Percentiles rank a stretch among this genome's conserved stretches.
phyloP scores from a whole-genome alignment of 1,140 invertebrate genomes.

The Trialeurodes vaporariorum region DNA sequence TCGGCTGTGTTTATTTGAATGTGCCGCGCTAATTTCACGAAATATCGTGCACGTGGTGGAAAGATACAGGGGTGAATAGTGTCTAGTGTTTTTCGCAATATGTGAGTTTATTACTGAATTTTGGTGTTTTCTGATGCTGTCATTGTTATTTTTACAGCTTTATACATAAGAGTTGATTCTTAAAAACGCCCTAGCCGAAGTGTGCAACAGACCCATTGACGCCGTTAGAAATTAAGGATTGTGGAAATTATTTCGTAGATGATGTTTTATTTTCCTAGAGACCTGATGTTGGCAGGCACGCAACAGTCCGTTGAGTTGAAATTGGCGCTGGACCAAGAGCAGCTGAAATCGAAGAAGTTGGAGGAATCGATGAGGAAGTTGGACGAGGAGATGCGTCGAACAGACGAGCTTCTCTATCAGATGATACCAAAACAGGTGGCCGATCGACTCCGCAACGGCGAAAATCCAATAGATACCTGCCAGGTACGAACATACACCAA shows the following conservation, averaged over 20 bases:
- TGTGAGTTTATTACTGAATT: no score
- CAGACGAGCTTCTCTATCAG: conserved; percentile 90
- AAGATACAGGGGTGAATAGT: no score
- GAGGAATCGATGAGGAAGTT: conserved; percentile 93
- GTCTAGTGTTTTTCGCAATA: no score
- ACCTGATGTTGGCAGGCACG: conserved; percentile 90
- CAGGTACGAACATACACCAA: conserved; percentile 75
- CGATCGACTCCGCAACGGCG: conserved; percentile 78
- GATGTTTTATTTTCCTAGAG: conserved; percentile 42
- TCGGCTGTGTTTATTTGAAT: no score
- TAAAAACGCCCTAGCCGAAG: no score
- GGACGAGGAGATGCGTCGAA: conserved; percentile 90
- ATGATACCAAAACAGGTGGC: conserved; percentile 98
- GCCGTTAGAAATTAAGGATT: no score
- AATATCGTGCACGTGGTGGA: no score
- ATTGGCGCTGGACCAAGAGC: conserved; percentile 88
- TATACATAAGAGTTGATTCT: no score
- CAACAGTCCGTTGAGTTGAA: conserved; percentile 95
- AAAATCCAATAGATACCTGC: conserved; percentile 88
- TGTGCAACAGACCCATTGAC: no score
- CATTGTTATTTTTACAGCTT: no score
- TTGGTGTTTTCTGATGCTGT: no score
- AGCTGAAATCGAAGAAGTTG: conserved; percentile 90
- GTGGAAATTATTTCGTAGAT: not conserved
- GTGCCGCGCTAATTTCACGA: no score